These are phyloP conservation scores for Hydrochoerus hydrochaeris DNA, from an alignment of 2,113 vertebrate genomes.

Conservation along the genomic window DNA sequence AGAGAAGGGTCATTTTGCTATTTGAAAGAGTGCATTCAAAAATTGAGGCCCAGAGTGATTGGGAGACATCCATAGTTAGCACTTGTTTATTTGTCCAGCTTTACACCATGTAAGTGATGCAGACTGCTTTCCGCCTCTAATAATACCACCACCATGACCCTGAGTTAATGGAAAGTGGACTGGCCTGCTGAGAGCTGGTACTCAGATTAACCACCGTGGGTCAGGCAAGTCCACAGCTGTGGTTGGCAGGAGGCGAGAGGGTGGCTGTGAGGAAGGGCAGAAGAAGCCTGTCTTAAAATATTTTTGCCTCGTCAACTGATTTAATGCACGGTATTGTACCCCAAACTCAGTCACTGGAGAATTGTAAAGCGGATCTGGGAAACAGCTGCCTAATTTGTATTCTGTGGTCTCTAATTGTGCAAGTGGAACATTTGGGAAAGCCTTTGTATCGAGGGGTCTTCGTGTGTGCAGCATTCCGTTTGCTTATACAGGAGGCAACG, in stretches of 20 bases:
- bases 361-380: constrained; percentile 49
- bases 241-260: constrained; percentile 28
- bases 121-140: constrained; percentile 77
- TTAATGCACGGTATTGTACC: constrained; percentile 58
- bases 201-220: constrained; percentile 75
- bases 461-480: constrained; percentile 67
- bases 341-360: constrained; percentile 60
- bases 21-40: constrained; percentile 81
- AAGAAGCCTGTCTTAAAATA: constrained; percentile 69
- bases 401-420: constrained; percentile 59
- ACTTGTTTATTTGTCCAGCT: constrained; percentile 83
- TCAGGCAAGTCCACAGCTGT: constrained; percentile 81
- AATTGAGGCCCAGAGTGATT: constrained; percentile 38
- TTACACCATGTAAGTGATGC: constrained; percentile 58
- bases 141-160: constrained; percentile 73
- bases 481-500: constrained; percentile 80
- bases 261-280: constrained; percentile 43
- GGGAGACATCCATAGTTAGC: constrained; percentile 73
- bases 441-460: constrained; percentile 60
- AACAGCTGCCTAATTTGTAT: constrained; percentile 59
- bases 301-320: constrained; percentile 77
- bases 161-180: constrained; percentile 80
- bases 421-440: constrained; percentile 66
- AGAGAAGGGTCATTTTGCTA: constrained; percentile 76
- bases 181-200: constrained; percentile 47